phyloP scores from a whole-genome alignment of 2,113 vertebrate genomes.

The Mobula hypostoma region DNA sequence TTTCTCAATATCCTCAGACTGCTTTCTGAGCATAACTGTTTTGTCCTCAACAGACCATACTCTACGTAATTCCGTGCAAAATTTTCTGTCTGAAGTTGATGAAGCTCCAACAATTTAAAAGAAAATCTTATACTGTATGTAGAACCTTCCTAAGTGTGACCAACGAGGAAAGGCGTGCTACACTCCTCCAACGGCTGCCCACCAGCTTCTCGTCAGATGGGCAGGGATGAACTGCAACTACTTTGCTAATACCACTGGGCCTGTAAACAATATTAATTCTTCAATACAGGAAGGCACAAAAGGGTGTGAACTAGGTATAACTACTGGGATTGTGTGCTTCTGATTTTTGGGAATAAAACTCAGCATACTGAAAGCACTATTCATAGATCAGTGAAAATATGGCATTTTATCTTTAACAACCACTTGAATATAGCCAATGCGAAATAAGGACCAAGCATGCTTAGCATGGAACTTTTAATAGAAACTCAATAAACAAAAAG shows the following conservation, averaged over 20 bases:
- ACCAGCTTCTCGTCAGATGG: background rate
- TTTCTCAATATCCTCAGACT: background rate
- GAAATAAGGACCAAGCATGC: background rate
- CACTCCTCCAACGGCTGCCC: background rate
- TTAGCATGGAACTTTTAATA: background rate
- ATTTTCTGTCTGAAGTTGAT: background rate
- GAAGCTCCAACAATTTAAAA: too few relatives aligned
- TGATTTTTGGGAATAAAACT: background rate
- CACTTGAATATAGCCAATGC: background rate
- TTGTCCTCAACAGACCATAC: background rate
- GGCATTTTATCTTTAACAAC: background rate
- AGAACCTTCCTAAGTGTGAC: too few relatives aligned
- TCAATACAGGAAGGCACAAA: background rate
- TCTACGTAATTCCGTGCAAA: background rate
- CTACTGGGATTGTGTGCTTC: background rate
- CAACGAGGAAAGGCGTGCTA: background rate
- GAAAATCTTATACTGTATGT: too few relatives aligned
- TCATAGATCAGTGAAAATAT: background rate
- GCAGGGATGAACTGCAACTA: background rate
- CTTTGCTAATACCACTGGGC: too few relatives aligned
- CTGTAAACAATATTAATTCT: background rate
- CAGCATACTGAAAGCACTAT: background rate
- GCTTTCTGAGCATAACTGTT: background rate
- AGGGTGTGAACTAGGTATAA: background rate
- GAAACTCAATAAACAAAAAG: background rate